Evolutionary conservation across 2,797 vertebrate genomes (phyloP).

Genomic region (Typhlichthys eigenmanni): DNA sequence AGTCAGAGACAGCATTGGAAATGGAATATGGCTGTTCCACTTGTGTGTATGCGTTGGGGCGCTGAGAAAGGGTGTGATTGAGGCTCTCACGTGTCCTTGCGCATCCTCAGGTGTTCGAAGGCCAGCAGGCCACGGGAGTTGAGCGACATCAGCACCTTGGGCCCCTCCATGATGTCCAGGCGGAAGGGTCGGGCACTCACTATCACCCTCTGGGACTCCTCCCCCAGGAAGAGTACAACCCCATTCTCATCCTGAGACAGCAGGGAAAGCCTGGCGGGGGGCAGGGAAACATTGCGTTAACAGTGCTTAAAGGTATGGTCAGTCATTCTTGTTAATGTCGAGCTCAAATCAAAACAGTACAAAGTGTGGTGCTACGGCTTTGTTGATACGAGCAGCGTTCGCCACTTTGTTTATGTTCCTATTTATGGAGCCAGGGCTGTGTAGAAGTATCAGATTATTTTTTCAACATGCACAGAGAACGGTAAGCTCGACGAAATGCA

Average conservation of each 20-base stretch:
- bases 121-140: constrained; percentile 90
- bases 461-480: too few species aligned
- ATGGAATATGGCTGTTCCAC: constrained; percentile 20
- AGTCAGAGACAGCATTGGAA: constrained; percentile 77
- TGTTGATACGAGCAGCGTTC: too few species aligned
- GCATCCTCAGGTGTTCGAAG: constrained; percentile 89
- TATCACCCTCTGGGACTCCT: constrained; percentile 82
- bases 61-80: constrained; percentile 31
- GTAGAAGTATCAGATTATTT: too few species aligned
- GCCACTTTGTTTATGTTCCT: too few species aligned
- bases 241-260: constrained; percentile 86
- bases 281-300: background rate
- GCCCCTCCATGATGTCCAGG: constrained; percentile 86
- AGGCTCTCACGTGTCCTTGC: constrained; percentile 92
- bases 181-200: constrained; percentile 87
- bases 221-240: constrained; percentile 84
- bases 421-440: too few species aligned
- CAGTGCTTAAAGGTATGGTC: background rate
- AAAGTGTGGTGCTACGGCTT: too few species aligned
- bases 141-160: constrained; percentile 88
- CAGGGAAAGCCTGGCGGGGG: constrained; percentile 60
- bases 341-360: too few species aligned
- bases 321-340: too few species aligned
- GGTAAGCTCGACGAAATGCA: too few species aligned
- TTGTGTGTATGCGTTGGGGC: constrained; percentile 30